Evolutionary conservation across 2,888 invertebrate genomes (phyloP).

Genomic region (Acrobasis consociella): DNA sequence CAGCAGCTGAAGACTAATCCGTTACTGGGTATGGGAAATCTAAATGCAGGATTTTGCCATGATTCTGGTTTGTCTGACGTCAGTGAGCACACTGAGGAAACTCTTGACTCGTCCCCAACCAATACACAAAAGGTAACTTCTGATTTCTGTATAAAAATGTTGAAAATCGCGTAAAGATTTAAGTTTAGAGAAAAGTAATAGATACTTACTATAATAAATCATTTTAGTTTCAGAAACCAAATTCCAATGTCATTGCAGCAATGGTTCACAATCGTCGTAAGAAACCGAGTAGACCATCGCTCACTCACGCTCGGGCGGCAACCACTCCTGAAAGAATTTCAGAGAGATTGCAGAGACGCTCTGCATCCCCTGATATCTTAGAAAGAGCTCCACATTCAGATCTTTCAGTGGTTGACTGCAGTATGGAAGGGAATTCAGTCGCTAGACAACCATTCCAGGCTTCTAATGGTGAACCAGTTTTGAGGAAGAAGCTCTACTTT

Average conservation of each 20-base stretch:
- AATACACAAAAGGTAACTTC: conserved; percentile 57
- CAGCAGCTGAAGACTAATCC: conserved; percentile 76
- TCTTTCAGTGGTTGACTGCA: conserved; percentile 72
- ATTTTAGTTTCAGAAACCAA: conserved; percentile 65
- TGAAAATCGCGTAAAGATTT: background rate
- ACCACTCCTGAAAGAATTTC: conserved; percentile 55
- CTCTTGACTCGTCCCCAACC: conserved; percentile 58
- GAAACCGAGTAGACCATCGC: conserved; percentile 59
- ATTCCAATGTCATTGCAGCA: conserved; percentile 67
- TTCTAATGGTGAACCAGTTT: conserved; percentile 64
- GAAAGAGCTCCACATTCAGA: conserved; percentile 78
- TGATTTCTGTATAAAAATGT: background rate
- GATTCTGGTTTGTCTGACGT: conserved; percentile 70
- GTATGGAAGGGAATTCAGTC: conserved; percentile 53
- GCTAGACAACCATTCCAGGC: conserved; percentile 54
- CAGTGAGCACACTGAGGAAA: conserved; percentile 69
- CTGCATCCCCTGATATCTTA: conserved; percentile 68
- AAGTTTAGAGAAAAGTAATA: background rate
- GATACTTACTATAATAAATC: background rate
- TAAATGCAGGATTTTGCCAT: conserved; percentile 59
- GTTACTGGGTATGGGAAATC: conserved; percentile 59
- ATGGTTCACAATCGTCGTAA: conserved; percentile 72
- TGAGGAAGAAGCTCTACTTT: conserved; percentile 91
- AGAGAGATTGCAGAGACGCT: conserved; percentile 64
- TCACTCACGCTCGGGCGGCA: conserved; percentile 41